These are phyloP conservation scores for Drosophila pectinifera DNA, from an alignment of 1,140 invertebrate species.

Conservation along the genomic window DNA sequence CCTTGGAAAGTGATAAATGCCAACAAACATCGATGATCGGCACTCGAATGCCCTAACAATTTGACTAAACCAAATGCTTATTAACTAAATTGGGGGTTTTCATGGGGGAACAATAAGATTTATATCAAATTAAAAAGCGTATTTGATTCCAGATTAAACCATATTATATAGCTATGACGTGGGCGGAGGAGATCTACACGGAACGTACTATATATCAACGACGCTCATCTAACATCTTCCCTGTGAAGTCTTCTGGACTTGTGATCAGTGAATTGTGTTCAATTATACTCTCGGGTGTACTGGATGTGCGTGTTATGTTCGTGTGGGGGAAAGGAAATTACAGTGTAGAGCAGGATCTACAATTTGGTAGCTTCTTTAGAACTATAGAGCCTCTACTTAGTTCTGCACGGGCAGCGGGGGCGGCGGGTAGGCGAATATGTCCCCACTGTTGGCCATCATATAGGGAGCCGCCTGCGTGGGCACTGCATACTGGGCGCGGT, in stretches of 20 bases:
- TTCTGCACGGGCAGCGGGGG: slow-evolving; percentile 83
- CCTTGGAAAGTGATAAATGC: slow-evolving; percentile 61
- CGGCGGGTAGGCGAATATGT: slow-evolving; percentile 76
- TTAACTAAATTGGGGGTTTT: slow-evolving; percentile 44
- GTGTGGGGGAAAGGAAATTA: slow-evolving; percentile 64
- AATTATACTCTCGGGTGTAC: slow-evolving; percentile 17
- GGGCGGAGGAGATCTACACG: slow-evolving; percentile 77
- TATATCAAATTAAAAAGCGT: slow-evolving; percentile 70
- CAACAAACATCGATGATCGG: slow-evolving; percentile 57
- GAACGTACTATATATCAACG: slow-evolving; percentile 41
- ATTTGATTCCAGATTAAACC: slow-evolving; percentile 81
- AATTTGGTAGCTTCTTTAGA: slow-evolving; percentile 61
- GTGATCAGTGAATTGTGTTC: slow-evolving; percentile 17
- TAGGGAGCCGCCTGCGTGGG: slow-evolving; percentile 73
- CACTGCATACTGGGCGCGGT: slow-evolving; percentile 58
- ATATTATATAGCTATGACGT: slow-evolving; percentile 75
- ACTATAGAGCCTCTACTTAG: slow-evolving; percentile 57
- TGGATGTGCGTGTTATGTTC: slow-evolving; percentile 37
- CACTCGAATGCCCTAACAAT: slow-evolving; percentile 62
- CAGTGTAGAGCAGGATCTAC: slow-evolving; percentile 55
- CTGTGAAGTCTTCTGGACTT: slow-evolving; percentile 16
- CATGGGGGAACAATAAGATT: slow-evolving; percentile 33
- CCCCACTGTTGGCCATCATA: slow-evolving; percentile 62
- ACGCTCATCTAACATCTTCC: slow-evolving; percentile 42
- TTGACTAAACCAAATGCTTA: slow-evolving; percentile 62